Percentiles rank a stretch among this genome's conserved stretches.
phyloP scores from a whole-genome alignment of 2,888 invertebrate species.

The Coenonympha glycerion region DNA sequence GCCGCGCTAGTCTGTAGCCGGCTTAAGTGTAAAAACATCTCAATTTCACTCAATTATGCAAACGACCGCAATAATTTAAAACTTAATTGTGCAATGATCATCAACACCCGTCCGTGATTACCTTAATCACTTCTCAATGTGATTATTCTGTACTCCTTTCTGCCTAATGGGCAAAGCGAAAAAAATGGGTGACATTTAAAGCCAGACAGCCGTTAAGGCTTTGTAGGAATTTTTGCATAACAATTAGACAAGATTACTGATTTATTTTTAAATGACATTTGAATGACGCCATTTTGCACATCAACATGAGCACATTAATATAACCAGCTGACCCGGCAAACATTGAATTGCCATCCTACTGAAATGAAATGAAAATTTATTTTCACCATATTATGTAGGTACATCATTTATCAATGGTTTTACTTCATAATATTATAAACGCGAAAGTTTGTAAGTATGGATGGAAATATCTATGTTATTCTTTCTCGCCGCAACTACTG shows the following conservation, averaged over 20 bases:
- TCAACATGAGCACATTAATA: too few relatives aligned
- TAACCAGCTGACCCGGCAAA: too few relatives aligned
- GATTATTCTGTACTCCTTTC: constrained; percentile 38
- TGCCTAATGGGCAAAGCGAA: constrained; percentile 14
- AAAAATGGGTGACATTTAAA: constrained; percentile 1
- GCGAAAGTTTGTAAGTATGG: too few relatives aligned
- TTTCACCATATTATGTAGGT: too few relatives aligned
- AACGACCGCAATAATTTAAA: constrained; percentile 31
- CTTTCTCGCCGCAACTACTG: too few relatives aligned
- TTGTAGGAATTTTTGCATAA: background rate
- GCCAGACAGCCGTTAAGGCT: constrained; percentile 3
- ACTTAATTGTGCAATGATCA: constrained; percentile 32
- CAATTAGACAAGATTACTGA: background rate
- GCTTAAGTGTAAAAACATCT: constrained; percentile 17
- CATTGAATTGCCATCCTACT: too few relatives aligned
- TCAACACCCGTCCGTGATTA: constrained; percentile 30
- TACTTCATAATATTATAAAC: too few relatives aligned
- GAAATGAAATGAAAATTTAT: too few relatives aligned
- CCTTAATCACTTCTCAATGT: constrained; percentile 41
- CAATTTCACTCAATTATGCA: constrained; percentile 30
- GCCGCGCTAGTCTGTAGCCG: constrained; percentile 8
- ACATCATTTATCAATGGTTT: too few relatives aligned
- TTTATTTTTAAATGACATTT: background rate
- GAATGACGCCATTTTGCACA: background rate
- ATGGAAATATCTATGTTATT: too few relatives aligned